Evolutionary conservation across 2,113 vertebrate genomes (phyloP).

Genomic region (Gambusia affinis): DNA sequence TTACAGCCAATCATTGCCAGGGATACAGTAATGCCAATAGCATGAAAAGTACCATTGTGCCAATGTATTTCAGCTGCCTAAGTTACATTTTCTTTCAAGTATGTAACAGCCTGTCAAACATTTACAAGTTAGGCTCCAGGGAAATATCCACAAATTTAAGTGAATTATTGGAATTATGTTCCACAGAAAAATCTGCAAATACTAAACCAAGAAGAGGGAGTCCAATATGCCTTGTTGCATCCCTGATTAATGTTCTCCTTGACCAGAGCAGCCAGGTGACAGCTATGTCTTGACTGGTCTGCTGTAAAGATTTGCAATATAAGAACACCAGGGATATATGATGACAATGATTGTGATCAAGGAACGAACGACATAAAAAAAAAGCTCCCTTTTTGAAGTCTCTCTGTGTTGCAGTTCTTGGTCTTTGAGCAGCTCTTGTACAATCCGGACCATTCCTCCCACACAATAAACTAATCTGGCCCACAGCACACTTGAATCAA

Average conservation of each 20-base stretch:
- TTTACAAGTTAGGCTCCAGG: no score
- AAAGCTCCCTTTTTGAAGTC: slow-evolving; percentile 16
- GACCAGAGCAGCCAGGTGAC: neutral
- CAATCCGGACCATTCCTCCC: slow-evolving; percentile 73
- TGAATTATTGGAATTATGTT: no score
- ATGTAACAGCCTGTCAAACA: no score
- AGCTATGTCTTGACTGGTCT: neutral
- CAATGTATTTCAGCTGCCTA: no score
- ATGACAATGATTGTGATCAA: neutral
- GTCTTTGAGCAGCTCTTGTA: slow-evolving; percentile 49
- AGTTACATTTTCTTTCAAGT: no score
- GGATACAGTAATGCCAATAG: no score
- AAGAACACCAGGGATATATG: neutral
- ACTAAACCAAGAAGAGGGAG: no score
- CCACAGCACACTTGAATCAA: slow-evolving; percentile 75
- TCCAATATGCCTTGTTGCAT: no score
- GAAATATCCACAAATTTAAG: no score
- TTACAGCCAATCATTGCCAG: no score
- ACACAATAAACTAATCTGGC: slow-evolving; percentile 76
- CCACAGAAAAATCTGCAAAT: no score
- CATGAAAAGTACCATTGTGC: no score
- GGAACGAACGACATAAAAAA: neutral
- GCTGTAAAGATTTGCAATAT: neutral
- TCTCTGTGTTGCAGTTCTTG: slow-evolving; percentile 23
- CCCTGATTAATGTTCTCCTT: neutral